Evolutionary conservation across 2,797 vertebrate genomes (phyloP), one percentile per base, ranked within the genome.

Genomic region (Sebastes diaconus): DNA sequence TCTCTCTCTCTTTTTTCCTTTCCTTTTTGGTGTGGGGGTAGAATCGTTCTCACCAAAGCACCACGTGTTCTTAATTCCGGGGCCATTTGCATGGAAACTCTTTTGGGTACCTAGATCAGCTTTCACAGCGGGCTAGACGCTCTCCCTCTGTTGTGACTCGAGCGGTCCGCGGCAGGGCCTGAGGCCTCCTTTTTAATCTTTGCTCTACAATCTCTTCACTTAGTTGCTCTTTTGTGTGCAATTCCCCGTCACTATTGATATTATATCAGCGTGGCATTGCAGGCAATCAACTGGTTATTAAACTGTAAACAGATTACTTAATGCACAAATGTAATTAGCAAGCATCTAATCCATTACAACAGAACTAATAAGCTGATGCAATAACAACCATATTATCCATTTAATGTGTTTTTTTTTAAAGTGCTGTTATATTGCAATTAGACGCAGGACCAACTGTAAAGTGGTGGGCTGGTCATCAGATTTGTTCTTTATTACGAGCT

Each of bases 21-120:
- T 74, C 87, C 34, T 93, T 78, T 80, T 87, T 66, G 61, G 27
- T 27, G 73, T 79, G 91, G 92, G 92, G 90, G 89, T 84, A 64
- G 84, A 83, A 55, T 83, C 65, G 57, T 58, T 82, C 66, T 66
- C 8, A 42, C 73, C 71, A 4, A 77, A 13, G 63, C 34, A 87
- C 87, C 92, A 94, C 87, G 86, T 95, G 92, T 91, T 94, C 93
- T 86, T 90, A 92, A 93, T 95, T 95, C 94, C 69, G 72, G 84
- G 85, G 78, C 79, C 73, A 89, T 92, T 96, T 95, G 89, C 75
- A 75, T 92, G 91, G 91, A 96, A 96, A 95, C 75, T 90, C 73
- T 87, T 83, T 77, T 85, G 78, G 86, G 79, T 87, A 71, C 64
- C 74, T 52, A 68, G 92, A 92, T 95, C 89, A 69, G 65, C 80